Base-by-base conservation (phyloP, 2,797 vertebrate species). In the Sebastiscus albofasciatus region DNA sequence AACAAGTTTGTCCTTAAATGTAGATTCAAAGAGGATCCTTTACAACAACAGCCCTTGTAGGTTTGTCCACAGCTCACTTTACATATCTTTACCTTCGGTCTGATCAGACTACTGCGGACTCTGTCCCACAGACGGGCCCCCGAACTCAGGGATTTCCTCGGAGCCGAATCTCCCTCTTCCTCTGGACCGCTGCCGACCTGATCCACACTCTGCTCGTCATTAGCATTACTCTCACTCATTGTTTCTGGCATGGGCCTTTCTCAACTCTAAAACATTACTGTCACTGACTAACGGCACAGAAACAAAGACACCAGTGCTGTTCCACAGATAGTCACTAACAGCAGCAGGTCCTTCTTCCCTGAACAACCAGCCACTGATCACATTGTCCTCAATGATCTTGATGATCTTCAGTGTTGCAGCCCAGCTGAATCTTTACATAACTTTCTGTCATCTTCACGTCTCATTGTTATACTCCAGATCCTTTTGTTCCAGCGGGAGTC, bases 91-190 rank as follows among this genome's bases (percentile, higher is more conserved):
- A 96, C 95, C 95, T 96, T 96, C 6, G 86, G 93, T 84, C 77
- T 92, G 76, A 96, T 79, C 67, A 96, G 89, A 39, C 85, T 90
- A 80, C 83, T 91, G 61, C 94, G 91, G 56, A 96, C 94, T 74
- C 90, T 80, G 59, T 90, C 93, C 95, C 95, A 96, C 75, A 96
- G 87, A 71, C 92, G 90, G 16, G 87, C 85, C 61, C 94, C 95
- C 8, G 90, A 79, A 26, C 74, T 74, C 1, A 12, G 67, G 39
- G 79, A 1, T 83, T 92, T 94, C 72, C 85, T 90, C 4, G 33
- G 56, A 72, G 65, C 26, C 2, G 20, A 2, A 22, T 90, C 86
- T 68, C 83, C 82, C 33, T 92, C 91, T 24, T 89, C 90, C 68
- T 94, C 91, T 24, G 62, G 20, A 4, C 56, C 54, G 4, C 36